Evolutionary conservation across 2,113 vertebrate genomes (phyloP).

Genomic region (Okapia johnstoni): DNA sequence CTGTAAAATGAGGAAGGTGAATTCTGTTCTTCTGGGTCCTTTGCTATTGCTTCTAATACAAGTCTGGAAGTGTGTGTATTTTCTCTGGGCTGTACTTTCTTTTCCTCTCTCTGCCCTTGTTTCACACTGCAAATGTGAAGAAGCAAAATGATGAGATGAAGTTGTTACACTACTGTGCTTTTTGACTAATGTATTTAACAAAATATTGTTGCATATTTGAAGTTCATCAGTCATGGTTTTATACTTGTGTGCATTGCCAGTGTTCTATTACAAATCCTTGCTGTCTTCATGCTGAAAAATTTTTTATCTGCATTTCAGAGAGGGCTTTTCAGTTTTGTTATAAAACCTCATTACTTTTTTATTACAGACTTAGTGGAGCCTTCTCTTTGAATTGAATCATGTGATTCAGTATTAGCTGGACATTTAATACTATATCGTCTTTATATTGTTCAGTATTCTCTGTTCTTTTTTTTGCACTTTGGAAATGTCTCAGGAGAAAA

Average conservation of each 20-base stretch:
- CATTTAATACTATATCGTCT: conserved; percentile 78
- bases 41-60: background rate
- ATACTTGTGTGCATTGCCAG: background rate
- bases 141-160: background rate
- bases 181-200: conserved; percentile 8
- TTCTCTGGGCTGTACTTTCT: background rate
- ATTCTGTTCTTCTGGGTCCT: background rate
- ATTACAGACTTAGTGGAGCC: conserved; percentile 82
- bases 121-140: background rate
- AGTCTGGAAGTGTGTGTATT: background rate
- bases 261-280: conserved; percentile 36
- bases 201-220: conserved; percentile 11
- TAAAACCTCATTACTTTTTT: conserved; percentile 80
- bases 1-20: background rate
- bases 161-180: background rate
- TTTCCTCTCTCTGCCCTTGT: background rate
- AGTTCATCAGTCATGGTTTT: background rate
- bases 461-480: conserved; percentile 77
- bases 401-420: conserved; percentile 77
- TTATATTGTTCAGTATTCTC: conserved; percentile 73
- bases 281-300: conserved; percentile 67
- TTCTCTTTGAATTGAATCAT: conserved; percentile 78
- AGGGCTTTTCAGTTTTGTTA: conserved; percentile 72
- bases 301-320: conserved; percentile 66
- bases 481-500: conserved; percentile 75